These are phyloP conservation scores for Dendrolimus punctatus DNA, from an alignment of 1,140 invertebrate genomes.

Conservation along the genomic window DNA sequence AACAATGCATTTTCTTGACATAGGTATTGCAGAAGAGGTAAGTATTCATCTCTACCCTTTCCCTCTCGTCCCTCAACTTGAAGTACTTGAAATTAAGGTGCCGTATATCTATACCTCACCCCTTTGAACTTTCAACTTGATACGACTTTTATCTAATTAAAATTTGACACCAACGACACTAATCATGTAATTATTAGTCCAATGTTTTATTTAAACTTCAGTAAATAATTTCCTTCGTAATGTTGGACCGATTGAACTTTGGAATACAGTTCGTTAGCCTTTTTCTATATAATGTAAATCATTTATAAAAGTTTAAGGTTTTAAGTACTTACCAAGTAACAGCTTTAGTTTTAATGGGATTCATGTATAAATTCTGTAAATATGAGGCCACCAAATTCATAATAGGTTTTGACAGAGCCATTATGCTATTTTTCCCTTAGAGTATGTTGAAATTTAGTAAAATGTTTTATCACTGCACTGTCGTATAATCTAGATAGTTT, in stretches of 20 bases:
- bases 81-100: too few relatives aligned
- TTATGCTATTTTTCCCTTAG: slow-evolving; percentile 53
- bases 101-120: too few relatives aligned
- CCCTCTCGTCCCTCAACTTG: too few relatives aligned
- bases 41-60: too few relatives aligned
- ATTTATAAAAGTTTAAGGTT: background rate
- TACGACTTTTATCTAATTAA: too few relatives aligned
- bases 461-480: slow-evolving; percentile 1
- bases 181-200: background rate
- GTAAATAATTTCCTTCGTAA: too few relatives aligned
- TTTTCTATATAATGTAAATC: too few relatives aligned
- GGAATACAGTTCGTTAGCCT: background rate
- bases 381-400: slow-evolving; percentile 77
- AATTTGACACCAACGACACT: too few relatives aligned
- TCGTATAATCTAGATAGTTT: background rate
- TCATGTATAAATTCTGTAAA: slow-evolving; percentile 78
- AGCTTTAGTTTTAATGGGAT: slow-evolving; percentile 81
- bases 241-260: background rate
- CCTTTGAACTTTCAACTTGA: too few relatives aligned
- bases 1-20: too few relatives aligned
- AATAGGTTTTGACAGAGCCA: slow-evolving; percentile 81
- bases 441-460: slow-evolving; percentile 20
- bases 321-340: slow-evolving; percentile 77
- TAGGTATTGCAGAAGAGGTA: too few relatives aligned
- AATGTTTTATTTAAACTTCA: background rate